Conservation (phyloP, 2,113 vertebrate species). For the Erinaceus europaeus region DNA sequence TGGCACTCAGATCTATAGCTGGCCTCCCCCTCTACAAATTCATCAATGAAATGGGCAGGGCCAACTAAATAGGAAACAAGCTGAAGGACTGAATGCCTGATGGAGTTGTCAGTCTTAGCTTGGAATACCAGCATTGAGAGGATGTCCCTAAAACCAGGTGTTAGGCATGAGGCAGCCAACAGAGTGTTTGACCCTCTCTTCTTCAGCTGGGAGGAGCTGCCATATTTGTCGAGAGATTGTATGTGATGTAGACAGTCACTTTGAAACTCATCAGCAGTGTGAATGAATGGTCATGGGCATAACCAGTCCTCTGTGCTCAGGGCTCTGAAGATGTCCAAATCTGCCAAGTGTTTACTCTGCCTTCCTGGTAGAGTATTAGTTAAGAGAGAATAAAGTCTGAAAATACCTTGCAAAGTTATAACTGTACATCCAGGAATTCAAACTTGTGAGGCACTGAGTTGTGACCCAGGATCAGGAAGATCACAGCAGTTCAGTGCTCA, state of each 20-base stretch:
- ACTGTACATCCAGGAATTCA: no score
- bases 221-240: rapidly evolving
- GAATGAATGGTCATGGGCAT: not conserved
- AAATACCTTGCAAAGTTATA: not conserved
- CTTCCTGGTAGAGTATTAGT: not conserved
- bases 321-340: not conserved
- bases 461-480: not conserved
- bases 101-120: not conserved
- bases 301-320: not conserved
- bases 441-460: no score
- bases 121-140: rapidly evolving
- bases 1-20: rapidly evolving
- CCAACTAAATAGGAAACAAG: rapidly evolving
- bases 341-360: not conserved
- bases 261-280: not conserved
- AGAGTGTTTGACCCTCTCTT: rapidly evolving
- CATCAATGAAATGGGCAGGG: not conserved
- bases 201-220: not conserved
- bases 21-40: rapidly evolving
- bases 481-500: not conserved
- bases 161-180: not conserved
- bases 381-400: not conserved
- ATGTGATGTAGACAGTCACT: not conserved
- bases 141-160: not conserved
- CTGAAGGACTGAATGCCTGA: no score